Evolutionary conservation across 2,797 vertebrate genomes (phyloP).

Genomic region (Eleutherodactylus coqui): DNA sequence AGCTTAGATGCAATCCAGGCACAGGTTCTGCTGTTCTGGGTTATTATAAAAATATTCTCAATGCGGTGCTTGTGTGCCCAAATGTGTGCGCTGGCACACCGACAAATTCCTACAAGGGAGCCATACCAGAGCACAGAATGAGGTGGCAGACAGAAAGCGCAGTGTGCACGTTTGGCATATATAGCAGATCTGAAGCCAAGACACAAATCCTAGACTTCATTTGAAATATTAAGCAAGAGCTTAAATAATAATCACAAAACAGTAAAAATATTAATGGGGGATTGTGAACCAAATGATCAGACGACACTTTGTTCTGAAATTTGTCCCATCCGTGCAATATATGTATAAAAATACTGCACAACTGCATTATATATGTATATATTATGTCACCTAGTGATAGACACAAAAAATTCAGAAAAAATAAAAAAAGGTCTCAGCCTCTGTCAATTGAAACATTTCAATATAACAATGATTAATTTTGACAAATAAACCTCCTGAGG

Average conservation of each 20-base stretch:
- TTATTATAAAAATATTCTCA: slow-evolving; percentile 9
- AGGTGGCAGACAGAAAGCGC: slow-evolving; percentile 6
- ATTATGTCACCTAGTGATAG: too few species aligned
- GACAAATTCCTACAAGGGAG: background rate
- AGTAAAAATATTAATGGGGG: background rate
- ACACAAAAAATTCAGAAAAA: too few species aligned
- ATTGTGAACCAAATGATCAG: too few species aligned
- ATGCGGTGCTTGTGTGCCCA: background rate
- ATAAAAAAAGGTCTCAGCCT: too few species aligned
- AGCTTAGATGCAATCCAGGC: background rate
- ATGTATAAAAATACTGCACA: too few species aligned
- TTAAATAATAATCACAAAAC: background rate
- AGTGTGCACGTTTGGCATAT: background rate
- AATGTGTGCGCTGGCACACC: background rate
- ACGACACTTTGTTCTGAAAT: too few species aligned
- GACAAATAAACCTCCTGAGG: too few species aligned
- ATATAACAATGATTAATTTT: too few species aligned
- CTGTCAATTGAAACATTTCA: too few species aligned
- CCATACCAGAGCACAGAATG: slow-evolving; percentile 16
- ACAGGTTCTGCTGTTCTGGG: background rate
- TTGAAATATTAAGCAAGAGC: background rate
- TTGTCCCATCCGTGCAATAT: too few species aligned
- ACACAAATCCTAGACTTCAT: background rate
- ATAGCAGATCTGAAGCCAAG: background rate
- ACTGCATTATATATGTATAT: too few species aligned